These are phyloP conservation scores for Reinhardtius hippoglossoides DNA, from an alignment of 2,113 vertebrate genomes.

Conservation along the genomic window DNA sequence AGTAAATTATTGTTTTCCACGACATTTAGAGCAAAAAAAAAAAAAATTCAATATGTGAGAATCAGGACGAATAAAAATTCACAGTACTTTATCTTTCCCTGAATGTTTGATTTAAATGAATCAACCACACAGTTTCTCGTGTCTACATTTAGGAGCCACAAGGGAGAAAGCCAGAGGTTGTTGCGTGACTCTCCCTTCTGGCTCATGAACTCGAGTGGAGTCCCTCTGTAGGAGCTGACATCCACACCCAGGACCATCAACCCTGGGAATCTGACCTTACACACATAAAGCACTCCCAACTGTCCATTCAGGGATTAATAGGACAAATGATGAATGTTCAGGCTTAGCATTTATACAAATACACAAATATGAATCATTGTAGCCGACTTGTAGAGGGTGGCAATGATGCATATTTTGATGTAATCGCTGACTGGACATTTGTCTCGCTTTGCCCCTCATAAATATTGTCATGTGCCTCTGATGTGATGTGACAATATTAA, in stretches of 20 bases:
- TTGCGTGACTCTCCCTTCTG: slow-evolving; percentile 37
- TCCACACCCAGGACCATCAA: slow-evolving; percentile 52
- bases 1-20: background rate
- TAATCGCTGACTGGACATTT: too few relatives aligned
- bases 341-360: slow-evolving; percentile 12
- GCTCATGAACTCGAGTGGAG: slow-evolving; percentile 44
- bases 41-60: slow-evolving; percentile 4
- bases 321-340: slow-evolving; percentile 25
- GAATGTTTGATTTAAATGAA: slow-evolving; percentile 35
- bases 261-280: slow-evolving; percentile 79
- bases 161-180: slow-evolving; percentile 26
- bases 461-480: too few relatives aligned
- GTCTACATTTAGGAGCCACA: slow-evolving; percentile 44
- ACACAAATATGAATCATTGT: slow-evolving; percentile 11
- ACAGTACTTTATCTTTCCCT: slow-evolving; percentile 13
- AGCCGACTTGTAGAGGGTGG: background rate
- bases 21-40: background rate
- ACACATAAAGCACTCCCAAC: slow-evolving; percentile 65
- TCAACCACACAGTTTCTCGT: slow-evolving; percentile 31
- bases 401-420: background rate
- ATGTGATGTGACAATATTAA: too few relatives aligned
- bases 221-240: slow-evolving; percentile 31
- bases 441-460: too few relatives aligned
- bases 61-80: slow-evolving; percentile 5
- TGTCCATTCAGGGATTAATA: slow-evolving; percentile 36